These are phyloP conservation scores for Dichetophora obliterata DNA, from an alignment of 2,888 invertebrate species.

Conservation along the genomic window DNA sequence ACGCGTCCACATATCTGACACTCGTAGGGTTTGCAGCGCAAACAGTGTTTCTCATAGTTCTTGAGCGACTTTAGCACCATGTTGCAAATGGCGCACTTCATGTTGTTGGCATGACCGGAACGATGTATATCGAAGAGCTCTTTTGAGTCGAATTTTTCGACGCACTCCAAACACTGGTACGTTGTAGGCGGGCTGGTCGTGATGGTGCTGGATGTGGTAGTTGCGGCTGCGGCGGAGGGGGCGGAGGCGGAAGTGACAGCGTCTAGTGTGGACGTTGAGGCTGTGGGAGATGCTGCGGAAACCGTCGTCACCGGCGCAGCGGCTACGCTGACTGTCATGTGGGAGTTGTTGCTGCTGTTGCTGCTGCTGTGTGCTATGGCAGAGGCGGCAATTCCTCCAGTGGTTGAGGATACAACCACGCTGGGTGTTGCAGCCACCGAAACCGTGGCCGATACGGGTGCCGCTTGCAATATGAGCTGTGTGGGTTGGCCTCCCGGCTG, in stretches of 20 bases:
- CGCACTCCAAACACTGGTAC: slow-evolving; percentile 66
- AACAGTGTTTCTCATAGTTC: slow-evolving; percentile 69
- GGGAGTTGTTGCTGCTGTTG: slow-evolving; percentile 29
- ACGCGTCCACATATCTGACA: slow-evolving; percentile 69
- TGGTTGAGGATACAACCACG: slow-evolving; percentile 29
- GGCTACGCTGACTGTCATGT: slow-evolving; percentile 25
- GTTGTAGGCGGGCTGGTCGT: slow-evolving; percentile 51
- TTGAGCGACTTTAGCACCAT: slow-evolving; percentile 69
- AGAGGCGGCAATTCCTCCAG: slow-evolving; percentile 18
- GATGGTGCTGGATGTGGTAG: slow-evolving; percentile 45
- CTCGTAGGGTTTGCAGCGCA: slow-evolving; percentile 69
- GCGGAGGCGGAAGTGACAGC: slow-evolving; percentile 31
- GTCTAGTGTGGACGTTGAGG: slow-evolving; percentile 39
- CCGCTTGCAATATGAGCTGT: slow-evolving; percentile 59
- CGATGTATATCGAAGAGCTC: slow-evolving; percentile 68
- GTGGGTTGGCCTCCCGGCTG: slow-evolving; percentile 53
- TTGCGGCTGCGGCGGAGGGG: slow-evolving; percentile 37
- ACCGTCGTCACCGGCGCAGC: slow-evolving; percentile 7
- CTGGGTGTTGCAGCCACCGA: background rate
- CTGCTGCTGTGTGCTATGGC: slow-evolving; percentile 33
- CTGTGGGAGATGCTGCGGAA: slow-evolving; percentile 44
- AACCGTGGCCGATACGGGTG: slow-evolving; percentile 44
- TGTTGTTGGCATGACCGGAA: slow-evolving; percentile 68
- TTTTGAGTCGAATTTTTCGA: slow-evolving; percentile 67
- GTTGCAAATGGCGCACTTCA: slow-evolving; percentile 70